Conservation (phyloP, 2,888 invertebrate species). For the Agrochola lota region DNA sequence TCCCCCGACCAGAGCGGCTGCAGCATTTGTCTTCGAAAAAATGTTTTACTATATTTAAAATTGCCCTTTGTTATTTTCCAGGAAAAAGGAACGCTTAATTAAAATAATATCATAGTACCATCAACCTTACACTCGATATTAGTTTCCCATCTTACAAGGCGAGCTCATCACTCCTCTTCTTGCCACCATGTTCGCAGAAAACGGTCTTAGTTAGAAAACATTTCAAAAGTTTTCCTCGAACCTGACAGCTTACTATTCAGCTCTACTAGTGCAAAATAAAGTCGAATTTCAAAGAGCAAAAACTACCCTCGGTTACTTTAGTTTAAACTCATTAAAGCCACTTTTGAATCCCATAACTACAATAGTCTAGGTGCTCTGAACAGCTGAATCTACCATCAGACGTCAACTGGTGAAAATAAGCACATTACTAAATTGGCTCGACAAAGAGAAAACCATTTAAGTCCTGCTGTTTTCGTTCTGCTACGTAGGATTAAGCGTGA, state of each 20-base stretch:
- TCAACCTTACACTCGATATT: conserved; percentile 13
- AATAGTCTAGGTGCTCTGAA: conserved; percentile 49
- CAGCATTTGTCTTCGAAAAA: background rate
- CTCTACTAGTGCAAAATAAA: conserved; percentile 4
- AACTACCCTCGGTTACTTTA: conserved; percentile 1
- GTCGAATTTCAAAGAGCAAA: conserved; percentile 9
- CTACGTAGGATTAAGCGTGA: conserved; percentile 60
- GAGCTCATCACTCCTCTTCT: conserved; percentile 22
- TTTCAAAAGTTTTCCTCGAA: conserved; percentile 37
- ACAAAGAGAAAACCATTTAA: conserved; percentile 82
- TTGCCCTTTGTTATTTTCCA: background rate
- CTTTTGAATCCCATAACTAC: conserved; percentile 54
- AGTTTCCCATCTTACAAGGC: conserved; percentile 37
- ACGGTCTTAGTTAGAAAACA: conserved; percentile 38
- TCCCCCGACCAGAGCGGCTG: too few relatives aligned
- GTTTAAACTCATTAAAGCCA: conserved; percentile 58
- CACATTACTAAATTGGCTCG: conserved; percentile 76
- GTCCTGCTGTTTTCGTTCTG: conserved; percentile 77
- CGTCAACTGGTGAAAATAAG: conserved; percentile 77
- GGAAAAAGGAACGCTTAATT: background rate
- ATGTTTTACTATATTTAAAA: background rate
- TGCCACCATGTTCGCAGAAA: conserved; percentile 32
- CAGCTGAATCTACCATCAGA: conserved; percentile 70
- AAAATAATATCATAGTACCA: background rate
- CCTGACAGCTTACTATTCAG: conserved; percentile 6